Base-by-base conservation (phyloP, 2,113 vertebrate genomes). In the Numenius arquata region DNA sequence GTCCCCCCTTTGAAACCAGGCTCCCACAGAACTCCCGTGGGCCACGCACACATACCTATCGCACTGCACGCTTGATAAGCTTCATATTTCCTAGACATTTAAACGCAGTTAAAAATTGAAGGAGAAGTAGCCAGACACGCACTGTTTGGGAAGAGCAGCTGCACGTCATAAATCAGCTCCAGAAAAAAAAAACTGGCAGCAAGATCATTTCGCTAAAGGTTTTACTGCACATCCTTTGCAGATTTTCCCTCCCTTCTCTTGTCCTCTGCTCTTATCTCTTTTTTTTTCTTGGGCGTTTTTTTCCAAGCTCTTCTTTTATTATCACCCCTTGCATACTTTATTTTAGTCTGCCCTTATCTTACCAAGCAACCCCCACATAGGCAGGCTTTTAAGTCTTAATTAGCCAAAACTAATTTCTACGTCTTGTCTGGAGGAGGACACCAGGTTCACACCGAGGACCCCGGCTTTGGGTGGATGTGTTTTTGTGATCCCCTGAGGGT, bases 151-250 rank as follows among this genome's bases (percentile, higher is more conserved):
- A 80, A 92, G 88, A 89, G 66, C 93, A 97, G 93, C 89, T 96
- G 93, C 45, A 38, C 47, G 82, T 70, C 84, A 61, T 95, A 89
- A 93, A 95, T 93, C 74, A 89, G 80, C 58, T 83, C 52, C 52
- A 50, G n/a, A 76, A 56, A 86, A 73, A 74, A 50, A 76, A 67
- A 62, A 3, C 8, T 94, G 92, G 73, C 68, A 89, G n/a, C 15
- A 68, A 3, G 38, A 26, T 68, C 4, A 40, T 82, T 87, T 88
- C 67, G 47, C 47, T 76, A 55, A 74, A 61, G 52, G 30, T 70
- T 96, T 92, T 89, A 70, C 66, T 65, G 65, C 55, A 36, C 29
- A 55, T 62, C 30, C 67, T 94, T 48, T 53, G 76, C 67, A 85
- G 38, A 18, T 72, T 82, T 90, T 73, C 62, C 58, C 55, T 89